Base-by-base conservation (phyloP, 2,113 vertebrate genomes). In the Chionomys nivalis region DNA sequence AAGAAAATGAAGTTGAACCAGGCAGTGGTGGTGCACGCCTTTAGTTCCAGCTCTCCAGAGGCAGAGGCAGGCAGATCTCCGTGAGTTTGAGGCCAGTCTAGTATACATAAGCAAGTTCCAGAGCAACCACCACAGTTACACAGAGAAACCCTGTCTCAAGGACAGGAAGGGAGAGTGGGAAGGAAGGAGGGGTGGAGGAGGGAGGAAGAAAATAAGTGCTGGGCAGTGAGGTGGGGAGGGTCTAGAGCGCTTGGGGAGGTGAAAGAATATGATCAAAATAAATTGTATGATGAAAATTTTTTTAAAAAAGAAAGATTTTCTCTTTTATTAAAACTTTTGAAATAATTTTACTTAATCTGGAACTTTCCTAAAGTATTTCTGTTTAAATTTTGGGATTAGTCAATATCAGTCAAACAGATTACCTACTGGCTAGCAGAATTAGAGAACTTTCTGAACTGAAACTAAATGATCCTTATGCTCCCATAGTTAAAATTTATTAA, bases 401-500 rank as follows among this genome's bases (percentile, higher is more conserved):
- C 58, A 89, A 77, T 61, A 87, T 87, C 91, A 96, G 89, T 93
- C 96, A 81, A 76, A 94, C 0, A 0, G 42, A 61, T 14, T 76
- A 61, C 73, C 73, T 94, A 49, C 39, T 44, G 26, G 85, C 33
- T 68, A 82, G 76, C 68, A 58, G 86, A 58, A 58, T n/a, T 19
- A 90, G 0, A 0, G 97, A 94, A 94, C 96, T 97, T 97, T 97
- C 96, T 97, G 68, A 88, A 96, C 93, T 87, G 94, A 96, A 96
- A 89, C 61, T 52, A 24, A 96, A 91, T 19, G 79, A 98, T 95
- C 94, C 72, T 97, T 98, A 98, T 63, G 96, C 97, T 33, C 70
- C 10, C 85, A 55, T 91, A 96, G 95, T 98, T 97, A 98, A 97
- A 13, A 52, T 52, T 52, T 92, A 94, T 75, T 93, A 96, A 97